Base-by-base conservation (phyloP, 1,140 invertebrate genomes). In the Archivesica marissinica region DNA sequence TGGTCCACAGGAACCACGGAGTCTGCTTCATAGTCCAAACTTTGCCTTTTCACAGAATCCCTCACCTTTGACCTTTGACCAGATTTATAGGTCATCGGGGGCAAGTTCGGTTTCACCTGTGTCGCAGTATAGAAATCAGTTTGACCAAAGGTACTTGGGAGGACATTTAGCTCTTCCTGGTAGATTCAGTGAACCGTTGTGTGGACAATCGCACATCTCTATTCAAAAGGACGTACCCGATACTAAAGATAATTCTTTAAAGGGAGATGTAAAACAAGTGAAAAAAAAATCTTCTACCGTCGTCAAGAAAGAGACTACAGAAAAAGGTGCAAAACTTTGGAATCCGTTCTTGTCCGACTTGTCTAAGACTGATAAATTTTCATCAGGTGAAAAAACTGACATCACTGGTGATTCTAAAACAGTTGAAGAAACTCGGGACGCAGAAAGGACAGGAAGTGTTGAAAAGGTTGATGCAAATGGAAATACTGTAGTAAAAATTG, bases 41-140 rank as follows among this genome's bases (percentile, higher is more conserved):
- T 83, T 83, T 61, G 25, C 56, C 17, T 64, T 83, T 59, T 75
- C 80, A 3, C 80, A 83, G 41, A 83, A 83, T 38, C 80, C 80
- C 17, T 83, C 80, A 54, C 80, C 80, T 17, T 44, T 83, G 35
- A 83, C 80, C 39, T 83, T 83, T 83, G 80, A 83, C n/a, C 80
- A 83, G 39, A 75, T 83, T 59, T 83, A 83, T 30, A 30, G 66
- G 9, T 38, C 76, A 59, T 83, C 80, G 3, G 77, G 77, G 52
- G 61, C 77, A 59, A 83, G 80, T 28, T 83, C 80, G 11, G 80
- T 83, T 4, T 83, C 80, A 13, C 80, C 80, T 17, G 80, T 83
- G 6, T 74, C 68, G 33, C 68, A 83, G 25, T 74, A 83, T 59
- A 83, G 80, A 64, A 83, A 72, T 47, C 68, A 75, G 44, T 83